Base-by-base conservation (phyloP, 2,113 vertebrate genomes). In the Myodes glareolus region DNA sequence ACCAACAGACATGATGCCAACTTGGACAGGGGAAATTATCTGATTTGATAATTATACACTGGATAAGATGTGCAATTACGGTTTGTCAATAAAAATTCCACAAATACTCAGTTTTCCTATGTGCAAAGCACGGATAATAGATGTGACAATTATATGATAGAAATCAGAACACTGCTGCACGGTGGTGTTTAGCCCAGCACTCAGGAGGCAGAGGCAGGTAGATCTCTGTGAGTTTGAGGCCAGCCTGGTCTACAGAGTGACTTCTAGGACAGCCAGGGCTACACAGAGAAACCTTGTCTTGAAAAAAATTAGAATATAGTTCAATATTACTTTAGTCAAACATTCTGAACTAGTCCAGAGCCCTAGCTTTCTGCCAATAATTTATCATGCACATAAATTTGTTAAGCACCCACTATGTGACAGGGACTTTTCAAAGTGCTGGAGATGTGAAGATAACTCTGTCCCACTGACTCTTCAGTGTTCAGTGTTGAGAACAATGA, bases 401-500 rank as follows among this genome's bases (percentile, higher is more conserved):
- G 33, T 80, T 52, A 85, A 86, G 77, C 21, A 45, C 86, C 14
- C 50, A 31, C 33, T n/a, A 17, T 58, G 50, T 63, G 4, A 67
- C 75, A 88, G 81, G 72, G 36, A 81, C 47, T 47, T 21, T 55
- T 31, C 23, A 47, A 67, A 23, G n/a, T 88, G 58, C 27, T 50
- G 2, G 52, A 47, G 73, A 77, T 42, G 42, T 7, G 68, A 92
- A 77, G 73, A 39, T 16, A 82, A 36, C 45, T 52, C 39, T 78
- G 31, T 70, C 50, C 80, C 67, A 84, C 16, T 47, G 36, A 42
- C 63, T 77, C 80, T 65, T 77, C 11, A 82, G 67, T 7, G 77
- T 88, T 92, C 85, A 47, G 21, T 75, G 52, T 77, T 80, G 50
- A 97, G 14, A n/a, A 88, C 52, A 87, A 36, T 84, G 80, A 42